A percentile compares a stretch with the other conserved stretches of the same genome.
phyloP scores from a whole-genome alignment of 2,797 vertebrate species.

The Lagorchestes hirsutus region DNA sequence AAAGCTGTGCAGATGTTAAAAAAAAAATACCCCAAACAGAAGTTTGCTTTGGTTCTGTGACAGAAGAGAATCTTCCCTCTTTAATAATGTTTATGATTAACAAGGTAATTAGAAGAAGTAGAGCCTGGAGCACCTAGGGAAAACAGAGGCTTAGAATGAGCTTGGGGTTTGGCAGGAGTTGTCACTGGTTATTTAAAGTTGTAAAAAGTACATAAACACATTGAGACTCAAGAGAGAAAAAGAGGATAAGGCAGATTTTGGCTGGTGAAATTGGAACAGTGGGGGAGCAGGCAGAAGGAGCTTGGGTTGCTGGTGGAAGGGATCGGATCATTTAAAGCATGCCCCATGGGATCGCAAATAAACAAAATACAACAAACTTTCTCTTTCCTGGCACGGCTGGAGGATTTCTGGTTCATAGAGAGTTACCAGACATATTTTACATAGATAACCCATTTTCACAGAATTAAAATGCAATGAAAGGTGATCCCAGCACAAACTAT shows the following conservation, averaged over 20 bases:
- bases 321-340: not conserved
- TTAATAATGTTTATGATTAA: slow-evolving; percentile 29
- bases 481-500: not conserved
- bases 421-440: not conserved
- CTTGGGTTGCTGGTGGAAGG: not conserved
- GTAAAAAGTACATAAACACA: slow-evolving; percentile 9
- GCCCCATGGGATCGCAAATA: not conserved
- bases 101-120: not conserved
- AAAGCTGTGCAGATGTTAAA: not conserved
- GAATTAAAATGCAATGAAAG: not conserved
- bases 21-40: not conserved
- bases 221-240: slow-evolving; percentile 16
- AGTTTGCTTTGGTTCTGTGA: not conserved
- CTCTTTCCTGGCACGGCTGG: not conserved
- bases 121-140: not conserved
- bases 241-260: slow-evolving; percentile 35
- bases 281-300: not conserved
- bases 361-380: not conserved
- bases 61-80: slow-evolving; percentile 3
- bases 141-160: not conserved
- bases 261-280: not conserved
- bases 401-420: not conserved
- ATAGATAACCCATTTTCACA: not conserved
- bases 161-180: slow-evolving; percentile 9
- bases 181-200: not conserved